Percentiles rank a stretch among this genome's conserved stretches.
phyloP scores from a whole-genome alignment of 2,888 invertebrate genomes.

The Aphidoletes aphidimyza region DNA sequence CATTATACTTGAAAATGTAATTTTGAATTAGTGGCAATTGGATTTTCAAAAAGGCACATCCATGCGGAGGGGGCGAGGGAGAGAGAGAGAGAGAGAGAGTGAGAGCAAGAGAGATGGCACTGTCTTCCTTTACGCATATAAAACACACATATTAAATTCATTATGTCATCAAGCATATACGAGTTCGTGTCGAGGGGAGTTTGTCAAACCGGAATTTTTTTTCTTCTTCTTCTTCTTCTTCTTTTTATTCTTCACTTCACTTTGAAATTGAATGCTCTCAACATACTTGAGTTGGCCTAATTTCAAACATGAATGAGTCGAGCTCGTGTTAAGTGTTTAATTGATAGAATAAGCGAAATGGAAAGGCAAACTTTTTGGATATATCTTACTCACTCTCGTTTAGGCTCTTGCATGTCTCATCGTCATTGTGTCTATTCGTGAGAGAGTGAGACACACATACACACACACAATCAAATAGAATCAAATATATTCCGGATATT shows the following conservation, averaged over 20 bases:
- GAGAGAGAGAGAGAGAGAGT: too few species aligned
- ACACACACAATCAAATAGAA: too few species aligned
- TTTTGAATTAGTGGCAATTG: conserved; percentile 28
- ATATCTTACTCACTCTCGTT: not conserved
- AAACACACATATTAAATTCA: conserved; percentile 13
- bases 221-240: not conserved
- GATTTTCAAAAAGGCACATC: conserved; percentile 28
- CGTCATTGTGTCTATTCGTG: not conserved
- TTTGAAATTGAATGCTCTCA: not conserved
- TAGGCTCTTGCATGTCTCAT: too few species aligned
- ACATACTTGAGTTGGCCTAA: not conserved
- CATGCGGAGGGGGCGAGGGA: too few species aligned
- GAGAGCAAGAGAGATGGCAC: too few species aligned
- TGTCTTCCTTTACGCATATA: not conserved
- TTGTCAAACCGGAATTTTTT: not conserved
- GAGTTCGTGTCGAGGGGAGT: not conserved
- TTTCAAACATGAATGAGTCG: conserved; percentile 5
- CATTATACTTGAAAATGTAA: not conserved
- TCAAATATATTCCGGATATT: conserved; percentile 13
- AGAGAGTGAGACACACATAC: too few species aligned
- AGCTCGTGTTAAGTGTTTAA: conserved; percentile 34
- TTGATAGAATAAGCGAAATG: conserved; percentile 34
- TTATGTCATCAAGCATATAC: conserved; percentile 20
- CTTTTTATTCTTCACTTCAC: not conserved
- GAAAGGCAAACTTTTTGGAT: not conserved